Conservation (phyloP, 2,113 vertebrate genomes). For the Chroicocephalus ridibundus region DNA sequence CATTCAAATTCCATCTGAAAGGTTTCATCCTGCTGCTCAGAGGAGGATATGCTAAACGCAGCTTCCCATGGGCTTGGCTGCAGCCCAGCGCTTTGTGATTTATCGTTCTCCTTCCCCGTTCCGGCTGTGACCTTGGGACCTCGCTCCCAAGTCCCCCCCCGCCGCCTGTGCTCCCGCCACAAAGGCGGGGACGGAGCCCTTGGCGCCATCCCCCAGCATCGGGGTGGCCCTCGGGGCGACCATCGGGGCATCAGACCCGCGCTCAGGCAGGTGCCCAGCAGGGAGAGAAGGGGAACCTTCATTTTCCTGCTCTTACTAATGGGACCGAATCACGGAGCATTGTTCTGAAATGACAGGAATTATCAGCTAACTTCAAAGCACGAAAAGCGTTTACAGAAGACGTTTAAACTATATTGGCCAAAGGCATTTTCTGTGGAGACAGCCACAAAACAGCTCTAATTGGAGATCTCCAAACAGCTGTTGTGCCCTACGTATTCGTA, state of each 20-base stretch:
- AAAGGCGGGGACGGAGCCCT: accelerated
- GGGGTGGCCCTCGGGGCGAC: too few species aligned
- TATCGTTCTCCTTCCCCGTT: slow-evolving; percentile 52
- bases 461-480: slow-evolving; percentile 46
- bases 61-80: slow-evolving; percentile 72
- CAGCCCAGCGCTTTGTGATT: slow-evolving; percentile 74
- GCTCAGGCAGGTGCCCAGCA: not conserved
- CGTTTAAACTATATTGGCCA: slow-evolving; percentile 25
- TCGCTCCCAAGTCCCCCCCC: not conserved
- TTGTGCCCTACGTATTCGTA: not conserved
- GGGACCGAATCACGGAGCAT: not conserved
- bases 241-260: not conserved
- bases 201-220: accelerated
- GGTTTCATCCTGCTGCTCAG: slow-evolving; percentile 60
- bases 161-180: not conserved
- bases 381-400: slow-evolving; percentile 35
- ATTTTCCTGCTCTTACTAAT: not conserved
- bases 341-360: slow-evolving; percentile 50
- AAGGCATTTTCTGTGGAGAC: slow-evolving; percentile 53
- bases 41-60: slow-evolving; percentile 72
- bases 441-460: slow-evolving; percentile 61
- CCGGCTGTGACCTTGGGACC: slow-evolving; percentile 71
- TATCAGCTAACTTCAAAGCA: slow-evolving; percentile 27
- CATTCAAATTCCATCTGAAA: slow-evolving; percentile 67
- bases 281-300: not conserved